Conservation (phyloP, 2,113 vertebrate genomes). For the Apodemus speciosus region DNA sequence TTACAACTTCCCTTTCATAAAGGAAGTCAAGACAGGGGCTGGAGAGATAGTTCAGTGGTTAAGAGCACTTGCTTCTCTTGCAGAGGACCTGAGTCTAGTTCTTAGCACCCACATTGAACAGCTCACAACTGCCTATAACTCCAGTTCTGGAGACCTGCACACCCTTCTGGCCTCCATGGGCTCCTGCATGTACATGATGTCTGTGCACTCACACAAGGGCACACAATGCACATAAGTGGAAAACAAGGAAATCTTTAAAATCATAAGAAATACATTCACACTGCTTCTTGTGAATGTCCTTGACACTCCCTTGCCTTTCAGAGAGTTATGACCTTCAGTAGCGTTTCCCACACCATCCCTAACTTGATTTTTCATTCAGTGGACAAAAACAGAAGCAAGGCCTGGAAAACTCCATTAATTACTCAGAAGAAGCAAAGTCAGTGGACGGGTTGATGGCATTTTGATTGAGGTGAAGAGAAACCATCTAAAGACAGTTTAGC, state of each 20-base stretch:
- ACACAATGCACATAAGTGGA: too few species aligned
- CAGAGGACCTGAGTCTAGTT: not conserved
- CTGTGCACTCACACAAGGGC: not conserved
- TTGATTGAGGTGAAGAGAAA: not conserved
- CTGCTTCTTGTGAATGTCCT: not conserved
- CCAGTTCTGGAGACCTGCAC: too few species aligned
- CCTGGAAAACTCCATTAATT: not conserved
- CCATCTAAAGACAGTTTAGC: not conserved
- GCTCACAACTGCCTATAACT: not conserved
- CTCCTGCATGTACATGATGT: rapidly evolving
- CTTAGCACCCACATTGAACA: rapidly evolving
- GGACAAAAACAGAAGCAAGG: not conserved
- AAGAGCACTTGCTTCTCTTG: not conserved
- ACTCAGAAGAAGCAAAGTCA: not conserved
- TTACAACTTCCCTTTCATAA: not conserved
- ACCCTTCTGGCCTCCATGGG: not conserved
- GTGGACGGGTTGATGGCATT: not conserved
- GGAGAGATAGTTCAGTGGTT: not conserved
- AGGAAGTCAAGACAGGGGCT: not conserved
- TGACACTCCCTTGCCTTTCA: not conserved
- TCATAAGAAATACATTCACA: not conserved
- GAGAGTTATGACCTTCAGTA: not conserved
- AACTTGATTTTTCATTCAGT: not conserved
- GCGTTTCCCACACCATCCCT: not conserved
- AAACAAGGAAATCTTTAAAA: not conserved